Evolutionary conservation across 2,113 vertebrate genomes (phyloP).

Genomic region (Phainopepla nitens): DNA sequence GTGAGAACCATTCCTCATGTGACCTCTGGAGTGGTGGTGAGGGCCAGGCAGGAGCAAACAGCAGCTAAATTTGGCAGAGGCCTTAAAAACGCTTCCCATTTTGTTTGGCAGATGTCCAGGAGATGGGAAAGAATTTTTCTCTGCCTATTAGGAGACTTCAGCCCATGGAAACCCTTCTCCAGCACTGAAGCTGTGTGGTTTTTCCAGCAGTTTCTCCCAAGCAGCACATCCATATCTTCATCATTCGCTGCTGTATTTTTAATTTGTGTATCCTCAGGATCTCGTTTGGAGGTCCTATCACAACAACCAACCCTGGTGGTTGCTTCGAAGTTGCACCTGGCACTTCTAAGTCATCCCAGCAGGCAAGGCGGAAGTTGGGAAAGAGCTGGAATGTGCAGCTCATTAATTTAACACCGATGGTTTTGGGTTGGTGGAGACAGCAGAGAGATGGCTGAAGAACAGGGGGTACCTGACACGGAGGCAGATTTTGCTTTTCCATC

Average conservation of each 20-base stretch:
- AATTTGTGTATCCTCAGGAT: neutral
- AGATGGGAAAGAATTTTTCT: neutral
- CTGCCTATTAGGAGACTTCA: neutral
- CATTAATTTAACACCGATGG: neutral
- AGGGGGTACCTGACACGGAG: neutral
- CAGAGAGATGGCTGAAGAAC: neutral
- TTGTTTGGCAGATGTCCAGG: neutral
- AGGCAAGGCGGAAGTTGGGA: neutral
- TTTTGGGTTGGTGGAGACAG: neutral
- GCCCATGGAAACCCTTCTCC: neutral
- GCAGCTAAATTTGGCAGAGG: neutral
- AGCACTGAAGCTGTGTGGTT: neutral
- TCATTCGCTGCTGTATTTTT: neutral
- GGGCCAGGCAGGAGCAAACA: neutral
- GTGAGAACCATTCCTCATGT: neutral
- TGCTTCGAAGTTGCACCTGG: conserved; percentile 30
- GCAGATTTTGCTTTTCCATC: neutral
- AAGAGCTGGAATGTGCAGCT: neutral
- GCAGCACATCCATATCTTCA: neutral
- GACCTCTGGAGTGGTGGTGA: neutral
- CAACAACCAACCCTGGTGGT: neutral
- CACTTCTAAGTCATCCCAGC: neutral
- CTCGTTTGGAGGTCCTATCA: neutral
- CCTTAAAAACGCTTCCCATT: neutral
- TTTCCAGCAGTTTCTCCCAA: neutral